Evolutionary conservation across 2,888 invertebrate genomes (phyloP).

Genomic region (Epinotia bilunana): DNA sequence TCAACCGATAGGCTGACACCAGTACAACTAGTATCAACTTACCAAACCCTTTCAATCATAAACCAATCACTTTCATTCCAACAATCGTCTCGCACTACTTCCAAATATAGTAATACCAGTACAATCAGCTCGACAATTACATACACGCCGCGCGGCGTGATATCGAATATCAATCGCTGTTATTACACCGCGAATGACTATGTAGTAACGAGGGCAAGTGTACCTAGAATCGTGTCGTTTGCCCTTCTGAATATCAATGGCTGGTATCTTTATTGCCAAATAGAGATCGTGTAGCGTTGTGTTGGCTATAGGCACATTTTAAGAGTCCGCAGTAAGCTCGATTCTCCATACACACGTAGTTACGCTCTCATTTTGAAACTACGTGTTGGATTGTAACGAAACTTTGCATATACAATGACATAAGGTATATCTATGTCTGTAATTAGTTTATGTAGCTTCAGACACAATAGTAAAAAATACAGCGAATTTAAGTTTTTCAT

Average conservation of each 20-base stretch:
- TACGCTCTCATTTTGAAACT: too few relatives aligned
- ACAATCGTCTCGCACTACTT: constrained; percentile 40
- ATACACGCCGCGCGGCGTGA: constrained; percentile 33
- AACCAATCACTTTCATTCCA: constrained; percentile 40
- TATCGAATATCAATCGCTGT: constrained; percentile 40
- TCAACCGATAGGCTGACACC: background rate
- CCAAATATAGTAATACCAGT: constrained; percentile 24
- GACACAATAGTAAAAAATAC: too few relatives aligned
- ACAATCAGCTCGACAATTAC: constrained; percentile 25
- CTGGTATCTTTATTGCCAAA: constrained; percentile 45
- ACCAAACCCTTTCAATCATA: constrained; percentile 14
- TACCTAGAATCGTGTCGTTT: constrained; percentile 42
- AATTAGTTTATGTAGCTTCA: too few relatives aligned
- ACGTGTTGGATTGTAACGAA: too few relatives aligned
- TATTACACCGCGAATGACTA: constrained; percentile 34
- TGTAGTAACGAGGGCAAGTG: constrained; percentile 30
- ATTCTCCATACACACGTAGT: too few relatives aligned
- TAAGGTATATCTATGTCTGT: too few relatives aligned
- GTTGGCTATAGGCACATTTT: constrained; percentile 9
- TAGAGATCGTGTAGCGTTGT: constrained; percentile 18
- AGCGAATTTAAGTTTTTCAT: too few relatives aligned
- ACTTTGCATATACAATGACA: too few relatives aligned
- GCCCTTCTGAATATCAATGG: constrained; percentile 44
- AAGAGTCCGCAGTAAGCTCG: too few relatives aligned
- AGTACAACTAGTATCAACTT: constrained; percentile 2